Base-by-base conservation (phyloP, 2,888 invertebrate genomes). In the Antitype chi region DNA sequence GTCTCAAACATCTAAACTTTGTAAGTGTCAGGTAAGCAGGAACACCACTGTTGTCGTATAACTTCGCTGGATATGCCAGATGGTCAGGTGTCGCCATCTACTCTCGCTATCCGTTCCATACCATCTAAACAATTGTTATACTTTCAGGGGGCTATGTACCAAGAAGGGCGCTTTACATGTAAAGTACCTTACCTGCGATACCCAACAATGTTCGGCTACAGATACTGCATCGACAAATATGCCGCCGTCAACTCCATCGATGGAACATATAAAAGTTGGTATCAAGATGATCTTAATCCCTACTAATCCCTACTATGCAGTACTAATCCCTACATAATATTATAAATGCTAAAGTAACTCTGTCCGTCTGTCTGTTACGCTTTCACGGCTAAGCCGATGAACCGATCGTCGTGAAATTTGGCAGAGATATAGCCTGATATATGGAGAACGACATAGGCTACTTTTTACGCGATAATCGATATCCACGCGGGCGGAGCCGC, bases 131-230 rank as follows among this genome's bases (percentile, higher is more conserved):
- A 4, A 28, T 60, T 52, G 25, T 47, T 20, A 47, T 6, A 47
- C 52, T 83, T 85, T 55, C 87, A 96, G 96, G 96, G 96, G 25
- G 94, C 96, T 3, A 96, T 96, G 96, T 96, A 96, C 73, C 96
- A 96, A 89, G 96, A 96, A 87, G 95, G 92, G 0, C 91, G 96
- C 5, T 96, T 96, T 82, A 87, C 94, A 0, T 96, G 96, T 82
- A 93, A 94, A 85, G 93, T 95, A 5, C 96, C 96, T 0, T 96
- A 93, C 76, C 89, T 96, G 13, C 91, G 96, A 17, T 96, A 90
- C 76, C 95, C 96, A 0, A 94, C 95, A 1, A 85, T 91, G 0
- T 85, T 95, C 32, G 96, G 96, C 7, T 96, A 96, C 79, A 91
- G 90, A 74, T 96, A 96, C 82, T 96, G 96, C 82, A 94, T 96